Conservation (phyloP, 2,113 vertebrate genomes). For the Polypterus senegalus region DNA sequence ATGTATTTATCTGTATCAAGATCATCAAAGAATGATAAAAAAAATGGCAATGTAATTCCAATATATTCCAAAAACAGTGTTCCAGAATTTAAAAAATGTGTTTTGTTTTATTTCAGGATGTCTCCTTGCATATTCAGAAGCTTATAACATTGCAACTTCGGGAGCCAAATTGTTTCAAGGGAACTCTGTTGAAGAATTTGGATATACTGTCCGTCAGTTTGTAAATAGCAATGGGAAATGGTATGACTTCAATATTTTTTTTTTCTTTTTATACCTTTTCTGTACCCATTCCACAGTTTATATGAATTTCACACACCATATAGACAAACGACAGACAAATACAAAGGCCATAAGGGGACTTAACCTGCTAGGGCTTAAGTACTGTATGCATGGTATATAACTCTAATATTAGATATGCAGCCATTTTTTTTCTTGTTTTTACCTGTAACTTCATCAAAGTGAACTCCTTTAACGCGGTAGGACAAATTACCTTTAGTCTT, state of each 20-base stretch:
- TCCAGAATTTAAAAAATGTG: conserved; percentile 8
- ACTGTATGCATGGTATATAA: neutral
- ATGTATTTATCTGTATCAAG: too few species aligned
- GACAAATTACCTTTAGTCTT: too few species aligned
- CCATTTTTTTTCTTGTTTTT: neutral
- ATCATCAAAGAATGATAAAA: too few species aligned
- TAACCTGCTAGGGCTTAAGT: too few species aligned
- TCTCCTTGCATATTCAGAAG: conserved; percentile 41
- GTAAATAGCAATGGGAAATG: conserved; percentile 68
- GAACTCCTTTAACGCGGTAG: too few species aligned
- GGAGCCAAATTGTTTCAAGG: conserved; percentile 71
- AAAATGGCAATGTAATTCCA: too few species aligned
- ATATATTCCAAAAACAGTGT: too few species aligned
- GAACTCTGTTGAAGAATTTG: conserved; percentile 63
- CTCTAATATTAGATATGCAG: neutral
- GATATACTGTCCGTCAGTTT: conserved; percentile 71
- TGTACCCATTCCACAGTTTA: neutral
- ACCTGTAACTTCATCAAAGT: too few species aligned
- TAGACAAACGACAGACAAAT: neutral
- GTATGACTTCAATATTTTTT: conserved; percentile 41
- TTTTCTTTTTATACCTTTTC: neutral
- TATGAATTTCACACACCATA: neutral
- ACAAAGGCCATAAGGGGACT: neutral
- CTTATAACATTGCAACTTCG: conserved; percentile 70
- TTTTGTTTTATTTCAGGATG: conserved; percentile 40